Percentiles rank a stretch among this genome's conserved stretches.
These are phyloP conservation scores for Platycercus adscitus DNA, from an alignment of 2,113 vertebrate genomes.

Conservation along the genomic window DNA sequence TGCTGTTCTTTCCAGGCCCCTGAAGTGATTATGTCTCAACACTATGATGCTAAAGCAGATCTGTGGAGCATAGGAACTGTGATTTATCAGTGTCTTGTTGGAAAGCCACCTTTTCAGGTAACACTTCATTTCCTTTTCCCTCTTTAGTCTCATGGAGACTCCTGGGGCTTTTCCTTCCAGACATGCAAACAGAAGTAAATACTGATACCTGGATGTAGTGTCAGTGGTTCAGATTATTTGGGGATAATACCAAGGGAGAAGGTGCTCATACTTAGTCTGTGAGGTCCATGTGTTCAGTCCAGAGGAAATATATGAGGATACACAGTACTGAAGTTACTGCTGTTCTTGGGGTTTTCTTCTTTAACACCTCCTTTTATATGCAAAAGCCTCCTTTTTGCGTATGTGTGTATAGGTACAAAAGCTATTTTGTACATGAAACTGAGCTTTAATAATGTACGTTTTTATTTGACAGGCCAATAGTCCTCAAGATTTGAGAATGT, in stretches of 20 bases:
- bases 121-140: not conserved
- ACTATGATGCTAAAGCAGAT: slow-evolving; percentile 96
- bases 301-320: not conserved
- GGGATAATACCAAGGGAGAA: not conserved
- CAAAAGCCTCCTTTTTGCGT: not conserved
- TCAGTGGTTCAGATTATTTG: not conserved
- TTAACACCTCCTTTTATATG: not conserved
- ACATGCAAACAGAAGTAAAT: not conserved
- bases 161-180: not conserved
- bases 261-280: not conserved
- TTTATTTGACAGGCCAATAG: slow-evolving; percentile 87
- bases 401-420: not conserved
- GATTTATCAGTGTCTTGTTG: slow-evolving; percentile 96
- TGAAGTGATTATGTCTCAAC: slow-evolving; percentile 98
- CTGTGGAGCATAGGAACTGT: slow-evolving; percentile 98
- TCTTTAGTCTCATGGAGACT: not conserved
- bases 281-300: not conserved
- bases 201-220: not conserved
- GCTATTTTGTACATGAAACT: not conserved
- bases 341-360: not conserved
- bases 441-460: slow-evolving; percentile 45
- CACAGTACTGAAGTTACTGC: not conserved
- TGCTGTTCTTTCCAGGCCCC: slow-evolving; percentile 82
- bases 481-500: slow-evolving; percentile 95
- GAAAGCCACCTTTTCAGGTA: slow-evolving; percentile 99